phyloP scores from a whole-genome alignment of 2,888 invertebrate species.

The Pterostichus niger region DNA sequence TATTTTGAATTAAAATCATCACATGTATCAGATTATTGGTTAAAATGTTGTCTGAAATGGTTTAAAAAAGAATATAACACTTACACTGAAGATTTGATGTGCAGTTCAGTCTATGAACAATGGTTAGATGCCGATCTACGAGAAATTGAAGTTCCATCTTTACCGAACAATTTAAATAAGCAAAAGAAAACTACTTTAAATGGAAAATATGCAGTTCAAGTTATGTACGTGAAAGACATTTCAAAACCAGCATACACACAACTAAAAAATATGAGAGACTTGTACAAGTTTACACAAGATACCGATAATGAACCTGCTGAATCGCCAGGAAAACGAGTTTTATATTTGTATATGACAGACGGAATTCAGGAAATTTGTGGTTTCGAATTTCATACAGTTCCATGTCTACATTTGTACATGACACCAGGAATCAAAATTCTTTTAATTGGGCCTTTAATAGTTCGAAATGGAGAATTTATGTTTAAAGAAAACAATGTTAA shows the following conservation, averaged over 20 bases:
- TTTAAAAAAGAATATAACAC: conserved; percentile 77
- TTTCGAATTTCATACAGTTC: conserved; percentile 85
- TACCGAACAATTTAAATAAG: conserved; percentile 80
- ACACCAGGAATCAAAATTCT: conserved; percentile 83
- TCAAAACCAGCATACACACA: conserved; percentile 78
- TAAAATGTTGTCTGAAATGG: conserved; percentile 79
- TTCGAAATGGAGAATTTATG: conserved; percentile 85
- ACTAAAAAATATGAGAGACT: conserved; percentile 77
- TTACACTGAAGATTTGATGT: conserved; percentile 78
- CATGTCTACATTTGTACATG: conserved; percentile 79
- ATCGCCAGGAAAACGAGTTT: conserved; percentile 82
- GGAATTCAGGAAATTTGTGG: conserved; percentile 85
- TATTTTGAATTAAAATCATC: conserved; percentile 71
- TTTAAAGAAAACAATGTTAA: conserved; percentile 81
- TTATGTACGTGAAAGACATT: conserved; percentile 81
- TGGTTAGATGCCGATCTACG: conserved; percentile 84
- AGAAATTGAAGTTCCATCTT: conserved; percentile 81
- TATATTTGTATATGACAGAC: conserved; percentile 86
- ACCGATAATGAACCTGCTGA: conserved; percentile 79
- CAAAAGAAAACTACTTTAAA: conserved; percentile 77
- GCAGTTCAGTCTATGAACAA: conserved; percentile 82
- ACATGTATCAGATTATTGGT: conserved; percentile 73
- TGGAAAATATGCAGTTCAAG: conserved; percentile 82
- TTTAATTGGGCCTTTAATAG: conserved; percentile 85
- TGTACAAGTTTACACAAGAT: conserved; percentile 78